These are phyloP conservation scores for Cephus spinipes DNA, from an alignment of 2,888 invertebrate genomes.

Conservation along the genomic window DNA sequence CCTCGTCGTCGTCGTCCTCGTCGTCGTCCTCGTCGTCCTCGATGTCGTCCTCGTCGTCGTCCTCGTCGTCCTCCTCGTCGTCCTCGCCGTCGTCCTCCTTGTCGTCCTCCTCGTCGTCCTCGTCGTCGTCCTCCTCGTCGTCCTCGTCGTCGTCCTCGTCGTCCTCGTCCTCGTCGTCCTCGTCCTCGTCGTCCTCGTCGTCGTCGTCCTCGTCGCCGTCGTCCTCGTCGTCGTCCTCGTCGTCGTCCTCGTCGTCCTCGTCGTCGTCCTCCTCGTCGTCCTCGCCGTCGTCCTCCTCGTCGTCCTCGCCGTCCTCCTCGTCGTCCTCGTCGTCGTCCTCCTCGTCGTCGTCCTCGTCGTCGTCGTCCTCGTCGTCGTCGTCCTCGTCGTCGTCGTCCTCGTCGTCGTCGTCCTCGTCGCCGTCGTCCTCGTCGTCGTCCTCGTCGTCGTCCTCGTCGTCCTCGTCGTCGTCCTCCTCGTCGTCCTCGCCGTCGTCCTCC, in stretches of 20 bases:
- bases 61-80: no score
- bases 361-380: background rate
- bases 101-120: slow-evolving; percentile 2
- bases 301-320: no score
- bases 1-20: no score
- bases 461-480: background rate
- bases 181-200: slow-evolving; percentile 1
- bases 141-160: background rate
- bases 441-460: background rate
- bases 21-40: no score
- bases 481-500: no score
- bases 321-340: background rate
- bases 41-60: no score
- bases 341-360: background rate
- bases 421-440: background rate
- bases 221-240: background rate
- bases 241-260: slow-evolving; percentile 3
- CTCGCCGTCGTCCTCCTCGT: no score
- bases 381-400: background rate
- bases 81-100: no score
- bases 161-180: background rate
- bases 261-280: slow-evolving; percentile 9
- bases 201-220: background rate
- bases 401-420: no score
- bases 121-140: background rate